These are phyloP conservation scores for Ecdyonurus torrentis DNA, from an alignment of 2,888 invertebrate genomes.

Conservation along the genomic window DNA sequence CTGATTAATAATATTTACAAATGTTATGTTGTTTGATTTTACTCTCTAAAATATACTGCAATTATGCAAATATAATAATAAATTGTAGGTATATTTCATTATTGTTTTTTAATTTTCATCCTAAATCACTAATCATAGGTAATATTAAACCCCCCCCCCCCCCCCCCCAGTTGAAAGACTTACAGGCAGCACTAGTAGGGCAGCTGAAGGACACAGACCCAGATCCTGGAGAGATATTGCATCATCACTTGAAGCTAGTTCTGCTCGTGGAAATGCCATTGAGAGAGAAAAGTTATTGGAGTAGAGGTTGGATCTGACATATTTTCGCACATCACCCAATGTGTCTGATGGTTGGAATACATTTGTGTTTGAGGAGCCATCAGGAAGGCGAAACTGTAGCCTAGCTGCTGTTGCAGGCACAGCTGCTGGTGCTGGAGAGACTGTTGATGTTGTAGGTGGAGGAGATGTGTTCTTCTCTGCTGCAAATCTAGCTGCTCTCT, in stretches of 20 bases:
- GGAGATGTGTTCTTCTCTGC: background rate
- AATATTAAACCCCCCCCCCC: too few relatives aligned
- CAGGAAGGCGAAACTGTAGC: constrained; percentile 74
- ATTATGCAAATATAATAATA: too few relatives aligned
- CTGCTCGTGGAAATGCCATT: constrained; percentile 57
- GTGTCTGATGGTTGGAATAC: constrained; percentile 51
- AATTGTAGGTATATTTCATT: too few relatives aligned
- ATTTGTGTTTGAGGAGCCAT: constrained; percentile 56
- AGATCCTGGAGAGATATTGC: constrained; percentile 41
- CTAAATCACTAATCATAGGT: too few relatives aligned
- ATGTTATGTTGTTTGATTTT: too few relatives aligned
- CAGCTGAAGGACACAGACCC: constrained; percentile 56
- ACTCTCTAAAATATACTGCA: too few relatives aligned
- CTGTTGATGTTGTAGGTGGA: background rate
- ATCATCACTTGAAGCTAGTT: constrained; percentile 38
- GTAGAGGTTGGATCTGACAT: constrained; percentile 34
- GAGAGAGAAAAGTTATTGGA: constrained; percentile 49
- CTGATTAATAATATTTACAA: too few relatives aligned
- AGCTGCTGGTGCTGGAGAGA: background rate
- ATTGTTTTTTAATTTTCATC: too few relatives aligned
- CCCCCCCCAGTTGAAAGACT: constrained; percentile 17
- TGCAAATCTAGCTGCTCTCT: background rate
- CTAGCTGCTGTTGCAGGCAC: constrained; percentile 30
- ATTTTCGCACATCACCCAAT: constrained; percentile 37
- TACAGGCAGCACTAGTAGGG: constrained; percentile 51